phyloP scores from a whole-genome alignment of 2,113 vertebrate genomes.

The Candoia aspera region DNA sequence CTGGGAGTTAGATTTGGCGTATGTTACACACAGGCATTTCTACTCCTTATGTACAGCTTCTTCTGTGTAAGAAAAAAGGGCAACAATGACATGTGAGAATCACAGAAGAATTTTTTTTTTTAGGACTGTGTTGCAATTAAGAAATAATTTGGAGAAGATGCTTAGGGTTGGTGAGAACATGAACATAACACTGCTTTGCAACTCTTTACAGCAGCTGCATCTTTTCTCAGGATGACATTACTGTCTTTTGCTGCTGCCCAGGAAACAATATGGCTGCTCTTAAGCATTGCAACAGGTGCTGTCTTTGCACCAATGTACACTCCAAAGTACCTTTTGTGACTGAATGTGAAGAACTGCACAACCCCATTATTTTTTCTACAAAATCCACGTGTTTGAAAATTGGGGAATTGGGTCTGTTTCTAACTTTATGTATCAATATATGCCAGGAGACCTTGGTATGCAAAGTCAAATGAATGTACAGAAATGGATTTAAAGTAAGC shows the following conservation, averaged over 20 bases:
- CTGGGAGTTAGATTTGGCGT: background rate
- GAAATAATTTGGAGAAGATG: background rate
- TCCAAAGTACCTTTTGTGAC: background rate
- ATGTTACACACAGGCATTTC: background rate
- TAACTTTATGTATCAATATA: background rate
- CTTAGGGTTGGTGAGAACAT: background rate
- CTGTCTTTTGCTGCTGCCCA: background rate
- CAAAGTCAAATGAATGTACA: too few relatives aligned
- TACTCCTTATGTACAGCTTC: background rate
- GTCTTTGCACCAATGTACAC: background rate
- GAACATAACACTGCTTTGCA: background rate
- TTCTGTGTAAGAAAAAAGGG: background rate
- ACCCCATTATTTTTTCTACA: background rate
- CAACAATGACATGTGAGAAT: background rate
- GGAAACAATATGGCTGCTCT: background rate
- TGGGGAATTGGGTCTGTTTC: background rate
- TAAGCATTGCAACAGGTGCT: background rate
- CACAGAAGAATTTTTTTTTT: background rate
- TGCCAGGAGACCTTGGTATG: too few relatives aligned
- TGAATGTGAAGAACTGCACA: background rate
- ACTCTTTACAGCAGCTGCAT: background rate
- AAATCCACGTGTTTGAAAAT: background rate
- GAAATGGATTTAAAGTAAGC: background rate
- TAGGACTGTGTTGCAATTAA: background rate
- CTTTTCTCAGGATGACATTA: background rate